phyloP scores from a whole-genome alignment of 2,797 vertebrate species.

The Myotis vivesi region DNA sequence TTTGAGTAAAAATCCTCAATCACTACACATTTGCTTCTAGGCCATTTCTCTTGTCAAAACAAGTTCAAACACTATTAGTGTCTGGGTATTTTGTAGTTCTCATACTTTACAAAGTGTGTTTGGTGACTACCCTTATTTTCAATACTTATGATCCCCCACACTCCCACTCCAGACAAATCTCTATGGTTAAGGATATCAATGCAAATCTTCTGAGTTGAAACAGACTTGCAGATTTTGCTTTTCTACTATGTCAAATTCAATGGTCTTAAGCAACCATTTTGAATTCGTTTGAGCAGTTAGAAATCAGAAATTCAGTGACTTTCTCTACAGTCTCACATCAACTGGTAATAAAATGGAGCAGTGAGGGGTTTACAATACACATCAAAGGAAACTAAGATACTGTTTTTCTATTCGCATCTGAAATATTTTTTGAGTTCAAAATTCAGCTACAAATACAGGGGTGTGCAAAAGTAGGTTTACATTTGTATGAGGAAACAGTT shows the following conservation, averaged over 20 bases:
- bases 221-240: slow-evolving; percentile 39
- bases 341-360: background rate
- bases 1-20: background rate
- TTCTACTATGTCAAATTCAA: background rate
- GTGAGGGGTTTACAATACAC: background rate
- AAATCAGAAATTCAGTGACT: slow-evolving; percentile 10
- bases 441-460: background rate
- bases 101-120: background rate
- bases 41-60: background rate
- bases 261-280: background rate
- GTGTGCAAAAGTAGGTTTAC: background rate
- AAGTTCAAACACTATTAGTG: background rate
- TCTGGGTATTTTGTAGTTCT: background rate
- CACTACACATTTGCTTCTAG: background rate
- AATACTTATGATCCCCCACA: background rate
- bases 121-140: background rate
- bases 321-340: background rate
- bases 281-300: background rate
- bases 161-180: background rate
- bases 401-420: background rate
- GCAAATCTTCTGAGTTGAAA: slow-evolving; percentile 8
- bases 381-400: background rate
- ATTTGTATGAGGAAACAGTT: background rate
- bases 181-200: slow-evolving; percentile 7
- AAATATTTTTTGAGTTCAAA: background rate